These are phyloP conservation scores for Stegana nigrithorax DNA, from an alignment of 2,888 invertebrate species.

Conservation along the genomic window DNA sequence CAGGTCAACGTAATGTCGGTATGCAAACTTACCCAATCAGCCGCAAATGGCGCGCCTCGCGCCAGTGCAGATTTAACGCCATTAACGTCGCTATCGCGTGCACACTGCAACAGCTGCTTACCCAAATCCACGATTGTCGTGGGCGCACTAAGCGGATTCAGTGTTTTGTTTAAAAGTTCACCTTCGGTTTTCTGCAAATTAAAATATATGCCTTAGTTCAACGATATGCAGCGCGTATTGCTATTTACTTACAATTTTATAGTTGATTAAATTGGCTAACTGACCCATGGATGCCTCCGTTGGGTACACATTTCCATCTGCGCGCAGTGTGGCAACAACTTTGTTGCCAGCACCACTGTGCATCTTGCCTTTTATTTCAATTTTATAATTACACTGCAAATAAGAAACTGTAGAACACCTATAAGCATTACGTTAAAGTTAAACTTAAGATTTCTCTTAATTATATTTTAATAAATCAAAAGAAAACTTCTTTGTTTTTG, in stretches of 20 bases:
- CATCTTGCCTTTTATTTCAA: no score
- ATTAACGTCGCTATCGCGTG: constrained; percentile 82
- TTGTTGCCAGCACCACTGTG: constrained; percentile 52
- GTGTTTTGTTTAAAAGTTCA: constrained; percentile 42
- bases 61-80: constrained; percentile 83
- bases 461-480: no score
- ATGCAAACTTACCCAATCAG: constrained; percentile 82
- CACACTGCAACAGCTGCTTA: constrained; percentile 82
- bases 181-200: constrained; percentile 55
- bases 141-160: constrained; percentile 36
- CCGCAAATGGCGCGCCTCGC: constrained; percentile 90
- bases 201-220: background rate
- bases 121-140: constrained; percentile 79
- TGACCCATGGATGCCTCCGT: constrained; percentile 43
- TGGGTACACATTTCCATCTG: constrained; percentile 63
- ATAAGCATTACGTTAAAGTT: no score
- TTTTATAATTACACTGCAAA: no score
- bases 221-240: background rate
- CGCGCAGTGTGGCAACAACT: constrained; percentile 62
- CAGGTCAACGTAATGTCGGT: background rate
- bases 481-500: no score
- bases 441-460: no score
- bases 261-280: constrained; percentile 54
- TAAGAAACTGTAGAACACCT: no score
- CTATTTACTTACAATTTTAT: constrained; percentile 59